A percentile compares a stretch with the other conserved stretches of the same genome.
phyloP scores from a whole-genome alignment of 2,888 invertebrate species.

The Amphimallon solstitiale region DNA sequence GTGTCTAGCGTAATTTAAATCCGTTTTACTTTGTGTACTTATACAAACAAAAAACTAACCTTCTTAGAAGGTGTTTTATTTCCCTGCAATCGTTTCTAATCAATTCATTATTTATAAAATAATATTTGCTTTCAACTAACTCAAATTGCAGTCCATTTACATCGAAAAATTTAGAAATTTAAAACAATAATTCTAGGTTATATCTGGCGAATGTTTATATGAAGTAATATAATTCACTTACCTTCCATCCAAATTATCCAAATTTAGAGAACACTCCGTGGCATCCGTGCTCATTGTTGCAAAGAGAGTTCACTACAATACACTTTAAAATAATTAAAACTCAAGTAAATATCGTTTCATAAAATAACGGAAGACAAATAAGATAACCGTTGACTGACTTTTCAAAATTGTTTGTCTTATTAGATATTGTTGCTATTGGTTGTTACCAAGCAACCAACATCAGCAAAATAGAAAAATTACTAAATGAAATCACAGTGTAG shows the following conservation, averaged over 20 bases:
- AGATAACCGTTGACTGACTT: conserved; percentile 45
- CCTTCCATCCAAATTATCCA: conserved; percentile 33
- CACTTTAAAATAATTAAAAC: conserved; percentile 31
- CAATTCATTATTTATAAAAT: too few relatives aligned
- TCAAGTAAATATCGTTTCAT: conserved; percentile 14
- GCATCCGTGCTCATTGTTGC: conserved; percentile 20
- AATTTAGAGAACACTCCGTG: conserved; percentile 33
- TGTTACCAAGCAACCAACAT: conserved; percentile 39
- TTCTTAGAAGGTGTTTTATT: too few relatives aligned
- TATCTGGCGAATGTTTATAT: background rate
- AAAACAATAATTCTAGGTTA: conserved; percentile 17
- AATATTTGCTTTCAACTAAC: too few relatives aligned
- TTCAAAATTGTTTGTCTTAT: conserved; percentile 44
- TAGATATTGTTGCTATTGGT: conserved; percentile 45
- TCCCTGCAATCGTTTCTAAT: too few relatives aligned
- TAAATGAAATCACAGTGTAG: background rate
- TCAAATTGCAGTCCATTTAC: too few relatives aligned
- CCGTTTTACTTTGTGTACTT: too few relatives aligned
- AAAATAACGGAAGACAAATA: background rate
- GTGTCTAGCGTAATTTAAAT: conserved; percentile 27
- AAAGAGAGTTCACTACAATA: conserved; percentile 26
- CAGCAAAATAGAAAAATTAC: conserved; percentile 19
- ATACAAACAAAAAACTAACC: background rate
- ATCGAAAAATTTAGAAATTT: background rate
- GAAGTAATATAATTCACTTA: conserved; percentile 29